Percentiles rank a stretch among this genome's conserved stretches.
phyloP scores from a whole-genome alignment of 2,113 vertebrate species.

The Hippocampus barbouri region DNA sequence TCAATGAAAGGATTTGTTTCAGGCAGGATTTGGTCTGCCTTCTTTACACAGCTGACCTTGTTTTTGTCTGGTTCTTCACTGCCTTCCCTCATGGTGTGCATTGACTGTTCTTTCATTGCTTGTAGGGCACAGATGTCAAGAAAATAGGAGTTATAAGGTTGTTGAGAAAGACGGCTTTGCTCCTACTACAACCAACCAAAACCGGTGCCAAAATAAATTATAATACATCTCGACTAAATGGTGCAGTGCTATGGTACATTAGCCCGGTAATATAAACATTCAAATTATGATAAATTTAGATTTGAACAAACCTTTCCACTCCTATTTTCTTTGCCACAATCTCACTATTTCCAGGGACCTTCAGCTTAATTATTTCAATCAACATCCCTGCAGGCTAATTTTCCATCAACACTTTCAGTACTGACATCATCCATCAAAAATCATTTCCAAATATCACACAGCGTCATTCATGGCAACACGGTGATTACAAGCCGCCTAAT shows the following conservation, averaged over 20 bases:
- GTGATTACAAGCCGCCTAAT: slow-evolving; percentile 49
- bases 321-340: neutral
- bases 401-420: slow-evolving; percentile 39
- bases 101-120: neutral
- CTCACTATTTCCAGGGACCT: neutral
- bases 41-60: slow-evolving; percentile 30
- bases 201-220: neutral
- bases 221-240: neutral
- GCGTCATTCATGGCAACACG: slow-evolving; percentile 34
- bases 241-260: too few species aligned
- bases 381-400: slow-evolving; percentile 8
- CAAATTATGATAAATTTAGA: neutral
- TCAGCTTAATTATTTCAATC: slow-evolving; percentile 2
- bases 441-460: slow-evolving; percentile 37
- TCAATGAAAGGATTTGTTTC: slow-evolving; percentile 23
- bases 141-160: too few species aligned
- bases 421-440: slow-evolving; percentile 47
- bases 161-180: neutral
- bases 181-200: neutral
- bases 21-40: slow-evolving; percentile 26
- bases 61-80: neutral
- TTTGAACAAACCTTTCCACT: neutral
- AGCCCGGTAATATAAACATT: too few species aligned
- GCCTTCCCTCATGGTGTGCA: neutral
- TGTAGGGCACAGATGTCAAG: neutral